These are phyloP conservation scores for Brachyopa scutellaris DNA, from an alignment of 2,888 invertebrate genomes.

Conservation along the genomic window DNA sequence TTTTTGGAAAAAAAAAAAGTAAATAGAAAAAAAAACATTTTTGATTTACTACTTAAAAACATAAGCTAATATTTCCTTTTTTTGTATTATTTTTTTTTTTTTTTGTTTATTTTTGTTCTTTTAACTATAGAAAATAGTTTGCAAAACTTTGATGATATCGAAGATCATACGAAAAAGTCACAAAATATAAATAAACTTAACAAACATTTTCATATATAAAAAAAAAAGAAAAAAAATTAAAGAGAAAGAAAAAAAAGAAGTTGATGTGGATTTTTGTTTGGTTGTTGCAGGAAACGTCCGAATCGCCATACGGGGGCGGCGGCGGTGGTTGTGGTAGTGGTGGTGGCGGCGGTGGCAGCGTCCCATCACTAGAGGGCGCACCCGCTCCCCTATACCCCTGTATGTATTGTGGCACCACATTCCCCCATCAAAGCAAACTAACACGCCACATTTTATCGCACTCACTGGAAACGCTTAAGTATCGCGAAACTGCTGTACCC, in stretches of 20 bases:
- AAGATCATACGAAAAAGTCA: slow-evolving; percentile 71
- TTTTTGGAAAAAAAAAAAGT: slow-evolving; percentile 61
- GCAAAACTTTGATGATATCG: slow-evolving; percentile 69
- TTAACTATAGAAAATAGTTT: slow-evolving; percentile 68
- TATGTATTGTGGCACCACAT: slow-evolving; percentile 94
- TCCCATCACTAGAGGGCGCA: slow-evolving; percentile 72
- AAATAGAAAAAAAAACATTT: slow-evolving; percentile 60
- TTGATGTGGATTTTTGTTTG: slow-evolving; percentile 94
- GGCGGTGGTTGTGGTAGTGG: slow-evolving; percentile 76
- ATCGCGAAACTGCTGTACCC: slow-evolving; percentile 86
- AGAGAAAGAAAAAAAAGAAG: slow-evolving; percentile 84
- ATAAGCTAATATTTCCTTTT: slow-evolving; percentile 68
- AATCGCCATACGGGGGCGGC: slow-evolving; percentile 85
- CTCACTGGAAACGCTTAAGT: slow-evolving; percentile 93
- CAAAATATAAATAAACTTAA: slow-evolving; percentile 69
- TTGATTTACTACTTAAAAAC: slow-evolving; percentile 56
- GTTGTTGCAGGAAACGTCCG: slow-evolving; percentile 92
- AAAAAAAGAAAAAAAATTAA: slow-evolving; percentile 73
- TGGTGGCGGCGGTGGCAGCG: slow-evolving; percentile 75
- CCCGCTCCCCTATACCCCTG: slow-evolving; percentile 86
- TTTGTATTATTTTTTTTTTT: slow-evolving; percentile 52
- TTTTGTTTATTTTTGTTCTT: slow-evolving; percentile 58
- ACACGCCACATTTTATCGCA: slow-evolving; percentile 94
- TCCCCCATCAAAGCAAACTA: slow-evolving; percentile 95
- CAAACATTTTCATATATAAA: slow-evolving; percentile 54